A percentile compares a stretch with the other conserved stretches of the same genome.
These are phyloP conservation scores for Leontopithecus rosalia DNA, from an alignment of 2,797 vertebrate species.

Conservation along the genomic window DNA sequence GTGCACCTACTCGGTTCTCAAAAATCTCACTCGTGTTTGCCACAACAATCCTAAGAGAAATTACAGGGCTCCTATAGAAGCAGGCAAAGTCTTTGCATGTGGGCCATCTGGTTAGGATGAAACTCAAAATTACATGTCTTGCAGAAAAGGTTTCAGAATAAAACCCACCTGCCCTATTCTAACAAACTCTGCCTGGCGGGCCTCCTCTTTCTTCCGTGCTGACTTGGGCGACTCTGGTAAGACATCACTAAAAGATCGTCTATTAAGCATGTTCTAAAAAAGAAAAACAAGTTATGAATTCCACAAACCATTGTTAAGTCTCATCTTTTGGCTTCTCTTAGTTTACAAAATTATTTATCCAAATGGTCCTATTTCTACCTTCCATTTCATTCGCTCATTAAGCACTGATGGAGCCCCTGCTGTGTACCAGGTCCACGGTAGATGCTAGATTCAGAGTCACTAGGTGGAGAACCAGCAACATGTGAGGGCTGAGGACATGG, in stretches of 20 bases:
- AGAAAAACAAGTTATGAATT: conserved; percentile 62
- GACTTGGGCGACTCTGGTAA: conserved; percentile 98
- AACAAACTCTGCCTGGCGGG: conserved; percentile 97
- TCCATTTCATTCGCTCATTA: neutral
- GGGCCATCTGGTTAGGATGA: neutral
- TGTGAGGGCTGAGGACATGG: neutral
- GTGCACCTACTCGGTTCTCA: neutral
- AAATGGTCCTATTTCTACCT: neutral
- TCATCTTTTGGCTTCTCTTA: neutral
- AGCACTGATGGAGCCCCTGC: neutral
- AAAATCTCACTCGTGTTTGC: neutral
- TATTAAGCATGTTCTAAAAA: conserved; percentile 97
- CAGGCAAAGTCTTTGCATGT: neutral
- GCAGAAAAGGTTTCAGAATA: neutral
- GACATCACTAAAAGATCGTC: conserved; percentile 97
- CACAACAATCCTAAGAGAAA: neutral
- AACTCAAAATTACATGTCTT: neutral
- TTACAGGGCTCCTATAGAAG: neutral
- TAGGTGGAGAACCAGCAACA: neutral
- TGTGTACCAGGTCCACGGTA: neutral
- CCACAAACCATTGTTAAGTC: neutral
- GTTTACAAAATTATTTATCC: neutral
- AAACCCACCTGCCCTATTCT: conserved; percentile 94
- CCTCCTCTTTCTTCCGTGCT: conserved; percentile 96
- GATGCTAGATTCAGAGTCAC: neutral